Conservation (phyloP, 1,140 invertebrate species). For the Anastrepha ludens region DNA sequence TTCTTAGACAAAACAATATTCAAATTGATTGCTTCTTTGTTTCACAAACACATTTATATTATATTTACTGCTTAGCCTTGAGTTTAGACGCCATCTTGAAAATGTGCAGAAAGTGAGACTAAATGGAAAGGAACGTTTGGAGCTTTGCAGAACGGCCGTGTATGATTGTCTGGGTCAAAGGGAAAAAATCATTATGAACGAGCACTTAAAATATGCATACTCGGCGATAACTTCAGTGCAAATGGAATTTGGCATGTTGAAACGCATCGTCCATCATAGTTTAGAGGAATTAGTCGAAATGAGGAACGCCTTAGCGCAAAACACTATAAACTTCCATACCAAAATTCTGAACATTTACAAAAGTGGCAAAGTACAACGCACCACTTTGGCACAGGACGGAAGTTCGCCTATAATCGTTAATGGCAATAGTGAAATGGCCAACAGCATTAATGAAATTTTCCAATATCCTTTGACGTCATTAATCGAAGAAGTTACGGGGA, state of each 20-base stretch:
- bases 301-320: not conserved
- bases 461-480: not conserved
- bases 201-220: slow-evolving; percentile 27
- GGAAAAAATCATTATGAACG: not conserved
- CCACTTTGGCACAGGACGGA: not conserved
- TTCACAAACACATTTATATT: not conserved
- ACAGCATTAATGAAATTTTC: slow-evolving; percentile 5
- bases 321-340: not conserved
- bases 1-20: not conserved
- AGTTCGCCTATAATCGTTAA: not conserved
- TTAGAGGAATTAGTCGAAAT: not conserved
- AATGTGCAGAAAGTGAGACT: not conserved
- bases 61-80: not conserved
- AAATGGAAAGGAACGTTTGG: not conserved
- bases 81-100: slow-evolving; percentile 3
- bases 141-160: slow-evolving; percentile 1
- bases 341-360: not conserved
- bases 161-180: not conserved
- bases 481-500: not conserved
- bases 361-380: not conserved
- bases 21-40: too few relatives aligned
- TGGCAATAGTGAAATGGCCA: not conserved
- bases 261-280: slow-evolving; percentile 1
- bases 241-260: not conserved
- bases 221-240: slow-evolving; percentile 2